phyloP scores from a whole-genome alignment of 2,888 invertebrate species.

The Camptogramma bilineatum region DNA sequence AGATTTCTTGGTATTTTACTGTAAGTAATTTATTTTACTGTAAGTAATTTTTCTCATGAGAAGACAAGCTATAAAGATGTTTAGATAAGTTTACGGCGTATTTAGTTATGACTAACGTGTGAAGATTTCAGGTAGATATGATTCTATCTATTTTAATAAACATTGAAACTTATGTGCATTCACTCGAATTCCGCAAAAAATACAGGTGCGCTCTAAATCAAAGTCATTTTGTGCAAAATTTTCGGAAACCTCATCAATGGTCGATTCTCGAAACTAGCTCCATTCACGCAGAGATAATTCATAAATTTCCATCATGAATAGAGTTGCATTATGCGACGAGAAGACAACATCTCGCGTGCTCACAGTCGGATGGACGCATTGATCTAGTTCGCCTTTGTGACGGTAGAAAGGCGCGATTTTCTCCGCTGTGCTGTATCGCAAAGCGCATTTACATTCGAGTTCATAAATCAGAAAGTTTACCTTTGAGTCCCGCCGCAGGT shows the following conservation, averaged over 20 bases:
- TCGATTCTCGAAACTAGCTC: conserved; percentile 51
- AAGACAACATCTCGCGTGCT: conserved; percentile 62
- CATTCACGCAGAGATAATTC: conserved; percentile 53
- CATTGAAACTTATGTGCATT: conserved; percentile 4
- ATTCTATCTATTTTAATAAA: background rate
- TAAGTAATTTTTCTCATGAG: conserved; percentile 2
- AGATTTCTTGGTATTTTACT: conserved; percentile 19
- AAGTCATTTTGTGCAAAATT: conserved; percentile 60
- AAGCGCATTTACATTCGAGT: conserved; percentile 58
- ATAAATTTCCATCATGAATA: conserved; percentile 47
- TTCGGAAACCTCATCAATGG: conserved; percentile 49
- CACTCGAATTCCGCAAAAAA: conserved; percentile 28
- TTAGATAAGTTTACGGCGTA: conserved; percentile 1
- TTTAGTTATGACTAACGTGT: conserved; percentile 9
- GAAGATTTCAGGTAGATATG: background rate
- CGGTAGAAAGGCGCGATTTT: conserved; percentile 70
- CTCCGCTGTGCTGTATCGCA: conserved; percentile 62
- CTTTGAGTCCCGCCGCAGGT: conserved; percentile 67
- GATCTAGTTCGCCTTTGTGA: conserved; percentile 64
- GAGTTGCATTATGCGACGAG: conserved; percentile 54
- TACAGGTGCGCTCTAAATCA: conserved; percentile 47
- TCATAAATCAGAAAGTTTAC: conserved; percentile 71
- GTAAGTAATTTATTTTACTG: conserved; percentile 3
- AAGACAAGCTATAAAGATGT: background rate
- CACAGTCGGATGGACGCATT: conserved; percentile 61